Evolutionary conservation across 2,888 invertebrate genomes (phyloP).

Genomic region (Dryococelus australis): DNA sequence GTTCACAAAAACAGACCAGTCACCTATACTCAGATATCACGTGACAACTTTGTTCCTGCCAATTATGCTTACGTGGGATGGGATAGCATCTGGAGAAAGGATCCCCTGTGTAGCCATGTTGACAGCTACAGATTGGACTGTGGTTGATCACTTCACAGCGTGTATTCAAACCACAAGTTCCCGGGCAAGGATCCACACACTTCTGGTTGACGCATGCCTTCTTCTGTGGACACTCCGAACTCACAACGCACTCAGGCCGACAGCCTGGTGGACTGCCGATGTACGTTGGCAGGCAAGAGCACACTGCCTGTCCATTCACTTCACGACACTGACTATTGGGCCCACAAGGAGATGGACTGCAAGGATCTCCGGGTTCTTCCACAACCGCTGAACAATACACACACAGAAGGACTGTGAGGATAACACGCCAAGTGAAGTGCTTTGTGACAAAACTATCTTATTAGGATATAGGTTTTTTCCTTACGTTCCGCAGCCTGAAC

Average conservation of each 20-base stretch:
- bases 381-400: slow-evolving; percentile 39
- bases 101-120: slow-evolving; percentile 71
- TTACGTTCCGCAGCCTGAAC: slow-evolving; percentile 57
- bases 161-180: slow-evolving; percentile 75
- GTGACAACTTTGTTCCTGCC: no score
- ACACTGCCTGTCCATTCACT: slow-evolving; percentile 71
- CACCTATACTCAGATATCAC: no score
- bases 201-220: slow-evolving; percentile 75
- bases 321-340: slow-evolving; percentile 70
- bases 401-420: not conserved
- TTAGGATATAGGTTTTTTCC: slow-evolving; percentile 41
- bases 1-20: no score
- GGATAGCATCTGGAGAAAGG: slow-evolving; percentile 60
- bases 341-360: slow-evolving; percentile 71
- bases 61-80: slow-evolving; percentile 51
- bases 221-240: slow-evolving; percentile 74
- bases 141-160: slow-evolving; percentile 80
- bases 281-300: slow-evolving; percentile 71
- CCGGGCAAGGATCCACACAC: slow-evolving; percentile 76
- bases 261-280: slow-evolving; percentile 53
- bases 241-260: slow-evolving; percentile 73
- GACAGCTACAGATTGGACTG: slow-evolving; percentile 75
- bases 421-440: not conserved
- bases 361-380: slow-evolving; percentile 59
- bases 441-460: not conserved